A percentile compares a stretch with the other conserved stretches of the same genome.
Conservation (phyloP, 2,797 vertebrate genomes). For the Hydrophis major region DNA sequence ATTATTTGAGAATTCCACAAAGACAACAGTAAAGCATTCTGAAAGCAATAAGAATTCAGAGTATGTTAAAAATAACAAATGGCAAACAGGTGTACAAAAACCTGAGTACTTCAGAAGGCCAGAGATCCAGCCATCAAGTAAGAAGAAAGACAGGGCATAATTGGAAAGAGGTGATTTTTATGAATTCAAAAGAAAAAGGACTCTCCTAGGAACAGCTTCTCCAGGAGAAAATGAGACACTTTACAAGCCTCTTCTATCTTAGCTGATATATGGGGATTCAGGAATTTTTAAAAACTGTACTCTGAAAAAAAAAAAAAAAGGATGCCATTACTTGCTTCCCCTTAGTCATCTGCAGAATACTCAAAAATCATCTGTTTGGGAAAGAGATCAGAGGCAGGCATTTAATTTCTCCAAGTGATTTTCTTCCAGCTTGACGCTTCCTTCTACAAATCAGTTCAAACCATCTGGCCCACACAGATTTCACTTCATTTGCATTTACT, state of each 20-base stretch:
- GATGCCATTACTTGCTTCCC: background rate
- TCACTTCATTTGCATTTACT: constrained; percentile 17
- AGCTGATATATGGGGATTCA: background rate
- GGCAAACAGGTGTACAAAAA: accelerated
- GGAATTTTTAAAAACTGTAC: background rate
- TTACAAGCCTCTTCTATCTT: background rate
- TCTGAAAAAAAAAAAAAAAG: background rate
- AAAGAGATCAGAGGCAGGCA: background rate
- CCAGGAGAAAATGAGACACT: background rate
- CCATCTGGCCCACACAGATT: constrained; percentile 28
- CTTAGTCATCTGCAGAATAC: background rate
- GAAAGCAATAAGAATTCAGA: constrained; percentile 40
- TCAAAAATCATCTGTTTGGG: background rate
- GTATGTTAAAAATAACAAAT: constrained; percentile 35
- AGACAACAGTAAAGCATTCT: constrained; percentile 25
- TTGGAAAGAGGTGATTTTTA: background rate
- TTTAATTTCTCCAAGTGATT: constrained; percentile 31
- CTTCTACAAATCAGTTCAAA: constrained; percentile 7
- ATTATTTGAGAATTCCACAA: constrained; percentile 45
- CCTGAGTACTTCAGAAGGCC: constrained; percentile 20
- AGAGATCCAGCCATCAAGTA: background rate
- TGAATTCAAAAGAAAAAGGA: background rate
- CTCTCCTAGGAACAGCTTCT: background rate
- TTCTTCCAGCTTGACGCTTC: constrained; percentile 17
- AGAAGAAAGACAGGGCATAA: constrained; percentile 30